Conservation (phyloP, 2,888 invertebrate species). For the Ariolimax columbianus region DNA sequence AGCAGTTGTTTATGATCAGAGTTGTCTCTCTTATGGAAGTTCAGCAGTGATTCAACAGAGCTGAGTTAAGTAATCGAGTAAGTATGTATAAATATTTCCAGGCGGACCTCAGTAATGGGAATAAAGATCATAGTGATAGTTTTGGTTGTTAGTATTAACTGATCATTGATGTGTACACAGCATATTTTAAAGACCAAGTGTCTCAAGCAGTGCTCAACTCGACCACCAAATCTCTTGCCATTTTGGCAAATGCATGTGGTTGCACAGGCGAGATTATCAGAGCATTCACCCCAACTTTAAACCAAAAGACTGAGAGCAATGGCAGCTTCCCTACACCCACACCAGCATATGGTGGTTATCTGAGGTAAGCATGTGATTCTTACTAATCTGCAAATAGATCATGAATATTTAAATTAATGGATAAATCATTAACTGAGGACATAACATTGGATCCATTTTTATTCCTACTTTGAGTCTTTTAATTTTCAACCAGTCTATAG, state of each 20-base stretch:
- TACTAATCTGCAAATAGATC: too few species aligned
- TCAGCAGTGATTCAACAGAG: too few species aligned
- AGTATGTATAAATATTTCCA: too few species aligned
- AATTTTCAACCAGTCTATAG: too few species aligned
- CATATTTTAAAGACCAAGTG: constrained; percentile 71
- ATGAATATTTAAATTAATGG: background rate
- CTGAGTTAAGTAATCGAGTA: too few species aligned
- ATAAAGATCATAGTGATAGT: too few species aligned
- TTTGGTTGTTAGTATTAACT: background rate
- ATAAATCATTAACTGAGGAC: background rate
- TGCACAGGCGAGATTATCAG: constrained; percentile 73
- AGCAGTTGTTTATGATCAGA: too few species aligned
- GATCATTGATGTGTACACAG: background rate
- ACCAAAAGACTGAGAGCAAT: constrained; percentile 58
- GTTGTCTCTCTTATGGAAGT: too few species aligned
- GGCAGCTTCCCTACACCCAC: constrained; percentile 61
- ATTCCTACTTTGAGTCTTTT: too few species aligned
- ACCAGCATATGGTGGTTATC: constrained; percentile 19
- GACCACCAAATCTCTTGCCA: constrained; percentile 72
- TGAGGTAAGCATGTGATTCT: constrained; percentile 41
- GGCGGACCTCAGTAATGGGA: too few species aligned
- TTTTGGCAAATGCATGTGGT: constrained; percentile 75
- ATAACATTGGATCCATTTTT: too few species aligned
- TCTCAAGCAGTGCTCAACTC: constrained; percentile 73
- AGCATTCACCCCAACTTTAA: constrained; percentile 65